Conservation (phyloP, 2,888 invertebrate genomes). For the Steromphala cineraria region DNA sequence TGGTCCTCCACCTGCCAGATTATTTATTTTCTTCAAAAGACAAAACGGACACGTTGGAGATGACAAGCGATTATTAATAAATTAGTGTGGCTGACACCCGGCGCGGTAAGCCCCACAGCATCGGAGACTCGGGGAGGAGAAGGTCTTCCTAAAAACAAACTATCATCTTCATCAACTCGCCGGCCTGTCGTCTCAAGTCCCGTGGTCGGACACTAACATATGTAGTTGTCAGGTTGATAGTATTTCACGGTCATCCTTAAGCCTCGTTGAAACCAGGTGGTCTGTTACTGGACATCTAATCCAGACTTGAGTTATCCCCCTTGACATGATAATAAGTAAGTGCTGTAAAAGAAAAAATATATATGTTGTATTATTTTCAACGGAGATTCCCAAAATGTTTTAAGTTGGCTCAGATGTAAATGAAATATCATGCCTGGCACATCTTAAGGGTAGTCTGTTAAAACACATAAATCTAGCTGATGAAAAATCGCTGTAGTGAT, state of each 20-base stretch:
- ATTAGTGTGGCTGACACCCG: constrained; percentile 20
- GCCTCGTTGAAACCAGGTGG: background rate
- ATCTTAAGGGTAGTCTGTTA: background rate
- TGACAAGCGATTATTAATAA: constrained; percentile 24
- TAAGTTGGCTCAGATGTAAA: background rate
- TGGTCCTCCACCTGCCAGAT: background rate
- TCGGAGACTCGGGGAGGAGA: background rate
- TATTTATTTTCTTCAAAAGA: background rate
- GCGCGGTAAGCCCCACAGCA: background rate
- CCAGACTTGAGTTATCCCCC: background rate
- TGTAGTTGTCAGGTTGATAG: constrained; percentile 4
- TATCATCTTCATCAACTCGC: background rate
- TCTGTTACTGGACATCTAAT: background rate
- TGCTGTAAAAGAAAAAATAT: background rate
- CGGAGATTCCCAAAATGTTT: background rate
- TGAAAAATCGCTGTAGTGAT: background rate
- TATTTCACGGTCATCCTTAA: background rate
- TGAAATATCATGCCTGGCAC: background rate
- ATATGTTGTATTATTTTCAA: background rate
- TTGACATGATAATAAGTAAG: background rate
- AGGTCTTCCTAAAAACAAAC: background rate
- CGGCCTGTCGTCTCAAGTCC: background rate
- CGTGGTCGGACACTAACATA: background rate
- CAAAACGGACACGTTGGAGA: background rate
- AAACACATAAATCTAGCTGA: background rate